These are phyloP conservation scores for Aphaenogaster rudis DNA, from an alignment of 1,140 invertebrate species.

Conservation along the genomic window DNA sequence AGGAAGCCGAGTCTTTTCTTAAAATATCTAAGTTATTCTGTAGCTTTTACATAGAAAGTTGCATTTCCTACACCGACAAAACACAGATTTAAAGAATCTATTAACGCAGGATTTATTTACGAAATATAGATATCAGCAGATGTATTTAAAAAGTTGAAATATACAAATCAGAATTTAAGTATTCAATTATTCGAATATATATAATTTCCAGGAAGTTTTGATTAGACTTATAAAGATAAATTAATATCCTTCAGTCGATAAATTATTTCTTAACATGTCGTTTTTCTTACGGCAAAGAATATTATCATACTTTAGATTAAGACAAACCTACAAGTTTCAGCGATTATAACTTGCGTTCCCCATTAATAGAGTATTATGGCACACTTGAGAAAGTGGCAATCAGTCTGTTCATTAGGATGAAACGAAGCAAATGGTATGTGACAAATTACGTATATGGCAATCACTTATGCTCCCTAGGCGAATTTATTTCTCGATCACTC, in stretches of 20 bases:
- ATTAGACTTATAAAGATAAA: neutral
- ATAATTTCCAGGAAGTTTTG: neutral
- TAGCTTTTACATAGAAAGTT: neutral
- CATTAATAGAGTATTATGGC: constrained; percentile 10
- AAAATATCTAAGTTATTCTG: constrained; percentile 22
- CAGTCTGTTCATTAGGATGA: constrained; percentile 24
- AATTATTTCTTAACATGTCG: neutral
- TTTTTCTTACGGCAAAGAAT: neutral
- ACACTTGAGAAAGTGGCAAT: constrained; percentile 10
- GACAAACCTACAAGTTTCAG: neutral
- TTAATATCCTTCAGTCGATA: neutral
- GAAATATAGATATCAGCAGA: neutral
- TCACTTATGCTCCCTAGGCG: neutral
- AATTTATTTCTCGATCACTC: constrained; percentile 17
- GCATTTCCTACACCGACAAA: neutral
- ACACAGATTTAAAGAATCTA: neutral
- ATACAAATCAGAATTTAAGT: neutral
- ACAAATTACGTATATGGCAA: neutral
- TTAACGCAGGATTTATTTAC: neutral
- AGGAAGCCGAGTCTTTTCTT: neutral
- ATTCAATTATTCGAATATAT: constrained; percentile 16
- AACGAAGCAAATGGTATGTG: neutral
- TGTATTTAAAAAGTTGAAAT: neutral
- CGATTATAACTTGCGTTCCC: neutral
- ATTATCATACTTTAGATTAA: neutral